Percentiles rank a stretch among this genome's conserved stretches.
Conservation (phyloP, 2,888 invertebrate genomes). For the Nymphalis polychloros region DNA sequence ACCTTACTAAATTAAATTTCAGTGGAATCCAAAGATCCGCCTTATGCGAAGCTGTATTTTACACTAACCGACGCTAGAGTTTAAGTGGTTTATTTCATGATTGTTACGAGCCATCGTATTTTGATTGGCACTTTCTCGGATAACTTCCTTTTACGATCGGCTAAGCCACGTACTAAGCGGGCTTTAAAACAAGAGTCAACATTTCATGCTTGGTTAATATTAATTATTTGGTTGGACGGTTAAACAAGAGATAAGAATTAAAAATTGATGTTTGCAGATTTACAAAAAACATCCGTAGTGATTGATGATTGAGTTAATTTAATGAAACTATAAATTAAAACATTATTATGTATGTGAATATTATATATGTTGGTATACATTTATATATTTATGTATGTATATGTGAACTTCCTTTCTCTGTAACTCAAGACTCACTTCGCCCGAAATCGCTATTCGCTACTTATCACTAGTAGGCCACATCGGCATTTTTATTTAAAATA, state of each 20-base stretch:
- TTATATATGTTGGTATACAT: too few relatives aligned
- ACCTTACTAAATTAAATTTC: slow-evolving; percentile 63
- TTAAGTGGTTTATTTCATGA: slow-evolving; percentile 54
- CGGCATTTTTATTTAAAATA: too few relatives aligned
- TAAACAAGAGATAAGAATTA: not conserved
- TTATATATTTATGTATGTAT: too few relatives aligned
- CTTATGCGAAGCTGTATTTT: slow-evolving; percentile 53
- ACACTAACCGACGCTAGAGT: slow-evolving; percentile 53
- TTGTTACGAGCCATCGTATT: slow-evolving; percentile 48
- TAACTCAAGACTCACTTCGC: too few relatives aligned
- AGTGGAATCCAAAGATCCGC: slow-evolving; percentile 49
- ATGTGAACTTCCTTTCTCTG: too few relatives aligned
- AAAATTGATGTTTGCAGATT: too few relatives aligned
- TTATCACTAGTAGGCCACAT: too few relatives aligned
- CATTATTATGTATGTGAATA: too few relatives aligned
- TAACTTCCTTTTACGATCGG: slow-evolving; percentile 50
- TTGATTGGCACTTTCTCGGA: slow-evolving; percentile 56
- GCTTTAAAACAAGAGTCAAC: slow-evolving; percentile 43
- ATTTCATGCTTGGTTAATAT: slow-evolving; percentile 39
- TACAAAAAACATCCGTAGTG: too few relatives aligned
- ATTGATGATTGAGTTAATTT: too few relatives aligned
- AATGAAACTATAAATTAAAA: too few relatives aligned
- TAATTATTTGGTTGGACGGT: slow-evolving; percentile 42
- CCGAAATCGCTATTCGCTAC: too few relatives aligned
- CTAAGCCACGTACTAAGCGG: slow-evolving; percentile 43